Percentiles rank a stretch among this genome's conserved stretches.
phyloP scores from a whole-genome alignment of 1,140 invertebrate species.

The Chionoecetes opilio region DNA sequence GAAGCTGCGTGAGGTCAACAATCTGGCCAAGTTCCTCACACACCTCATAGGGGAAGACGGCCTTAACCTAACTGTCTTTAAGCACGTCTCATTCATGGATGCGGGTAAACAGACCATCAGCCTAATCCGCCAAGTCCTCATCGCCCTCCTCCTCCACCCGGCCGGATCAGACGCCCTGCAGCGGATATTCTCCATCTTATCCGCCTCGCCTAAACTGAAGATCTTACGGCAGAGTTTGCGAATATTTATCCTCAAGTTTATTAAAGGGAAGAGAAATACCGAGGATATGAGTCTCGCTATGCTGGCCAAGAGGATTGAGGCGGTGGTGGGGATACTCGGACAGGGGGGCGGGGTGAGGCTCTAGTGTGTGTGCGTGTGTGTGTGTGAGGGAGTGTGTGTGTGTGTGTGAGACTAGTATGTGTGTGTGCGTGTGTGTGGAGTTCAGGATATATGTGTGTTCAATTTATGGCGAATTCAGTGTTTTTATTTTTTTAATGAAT shows the following conservation, averaged over 20 bases:
- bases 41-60: slow-evolving; percentile 92
- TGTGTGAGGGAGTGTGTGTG: slow-evolving; percentile 35
- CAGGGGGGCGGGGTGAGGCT: slow-evolving; percentile 47
- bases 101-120: slow-evolving; percentile 89
- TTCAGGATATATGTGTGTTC: not conserved
- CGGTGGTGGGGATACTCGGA: slow-evolving; percentile 39
- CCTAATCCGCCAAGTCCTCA: slow-evolving; percentile 89
- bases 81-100: slow-evolving; percentile 92
- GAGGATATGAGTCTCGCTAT: slow-evolving; percentile 40
- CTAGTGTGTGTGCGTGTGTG: slow-evolving; percentile 53
- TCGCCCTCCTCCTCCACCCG: slow-evolving; percentile 87
- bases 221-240: slow-evolving; percentile 63
- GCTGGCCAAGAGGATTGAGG: slow-evolving; percentile 48
- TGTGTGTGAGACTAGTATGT: slow-evolving; percentile 46
- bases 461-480: too few relatives aligned
- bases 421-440: not conserved
- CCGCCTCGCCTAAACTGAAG: slow-evolving; percentile 46
- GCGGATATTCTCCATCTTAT: slow-evolving; percentile 51
- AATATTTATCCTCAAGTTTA: slow-evolving; percentile 71
- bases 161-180: slow-evolving; percentile 82
- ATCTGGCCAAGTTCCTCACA: slow-evolving; percentile 91
- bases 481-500: too few relatives aligned
- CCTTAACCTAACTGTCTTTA: slow-evolving; percentile 92
- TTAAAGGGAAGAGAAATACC: slow-evolving; percentile 58
- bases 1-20: slow-evolving; percentile 87